Evolutionary conservation across 2,113 vertebrate species (phyloP).

Genomic region (Ciconia maguari): DNA sequence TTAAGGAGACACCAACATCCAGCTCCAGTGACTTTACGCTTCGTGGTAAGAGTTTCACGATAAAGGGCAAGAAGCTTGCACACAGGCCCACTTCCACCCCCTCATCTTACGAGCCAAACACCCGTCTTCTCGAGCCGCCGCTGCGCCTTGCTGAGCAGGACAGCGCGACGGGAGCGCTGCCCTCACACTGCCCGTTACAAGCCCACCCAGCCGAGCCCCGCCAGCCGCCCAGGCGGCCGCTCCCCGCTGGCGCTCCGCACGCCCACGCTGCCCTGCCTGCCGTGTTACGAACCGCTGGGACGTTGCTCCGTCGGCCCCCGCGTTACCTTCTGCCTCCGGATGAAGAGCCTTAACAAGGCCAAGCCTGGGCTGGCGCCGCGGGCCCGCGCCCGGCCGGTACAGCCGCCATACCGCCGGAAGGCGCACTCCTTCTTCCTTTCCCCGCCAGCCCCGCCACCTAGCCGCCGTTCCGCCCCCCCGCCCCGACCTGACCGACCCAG

Average conservation of each 20-base stretch:
- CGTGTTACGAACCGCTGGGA: rapidly evolving
- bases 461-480: rapidly evolving
- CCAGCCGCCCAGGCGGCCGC: no score
- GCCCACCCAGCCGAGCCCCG: no score
- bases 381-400: rapidly evolving
- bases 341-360: rapidly evolving
- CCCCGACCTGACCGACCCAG: no score
- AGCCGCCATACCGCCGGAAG: not conserved
- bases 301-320: not conserved
- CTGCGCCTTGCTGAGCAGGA: rapidly evolving
- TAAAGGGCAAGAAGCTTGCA: rapidly evolving
- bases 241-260: not conserved
- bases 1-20: rapidly evolving
- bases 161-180: not conserved
- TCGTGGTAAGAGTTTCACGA: rapidly evolving
- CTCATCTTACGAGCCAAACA: rapidly evolving
- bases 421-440: not conserved
- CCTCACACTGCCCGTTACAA: not conserved
- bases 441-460: no score
- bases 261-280: rapidly evolving
- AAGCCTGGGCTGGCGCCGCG: rapidly evolving
- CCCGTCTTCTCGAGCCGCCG: rapidly evolving
- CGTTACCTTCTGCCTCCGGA: no score
- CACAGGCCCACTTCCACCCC: rapidly evolving
- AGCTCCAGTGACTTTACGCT: rapidly evolving